Base-by-base conservation (phyloP, 2,797 vertebrate genomes). In the Hippopotamyrus pictus region DNA sequence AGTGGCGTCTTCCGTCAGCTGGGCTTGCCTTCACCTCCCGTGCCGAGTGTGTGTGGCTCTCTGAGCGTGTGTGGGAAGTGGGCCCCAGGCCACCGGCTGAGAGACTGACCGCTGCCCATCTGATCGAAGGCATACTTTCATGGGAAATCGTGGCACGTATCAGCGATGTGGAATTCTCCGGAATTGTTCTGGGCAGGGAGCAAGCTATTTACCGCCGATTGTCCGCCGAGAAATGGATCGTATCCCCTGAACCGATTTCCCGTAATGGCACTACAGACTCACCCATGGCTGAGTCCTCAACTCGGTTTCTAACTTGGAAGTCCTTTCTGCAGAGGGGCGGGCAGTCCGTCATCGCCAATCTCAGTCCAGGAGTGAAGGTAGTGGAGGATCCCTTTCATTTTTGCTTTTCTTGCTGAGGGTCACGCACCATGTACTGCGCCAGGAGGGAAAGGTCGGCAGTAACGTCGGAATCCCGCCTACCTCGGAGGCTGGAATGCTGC, bases 291-390 rank as follows among this genome's bases (percentile, higher is more conserved):
- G 87, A 90, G 89, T 65, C 25, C 62, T 69, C 3, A 5, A 8
- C 25, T 33, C 25, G 1, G 73, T 37, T 33, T 50, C 88, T 88
- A 88, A 91, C 92, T 88, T 87, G 91, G 91, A 90, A 90, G 88
- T 22, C 88, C 92, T 93, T 93, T 94, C 91, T 93, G 92, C 91
- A 92, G 88, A 91, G 91, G 73, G 92, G 92, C 92, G 93, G 88
- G 94, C 93, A 92, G 93, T 93, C 93, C 91, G 93, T 92, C 92
- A 50, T 88, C 91, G 88, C 82, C 82, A 79, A 93, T 83, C 90
- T 92, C 51, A 48, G 65, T 89, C 14, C 90, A 65, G 88, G 22
- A n/a, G 41, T 88, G n/a, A 50, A 53, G 22, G 44, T 37, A 89
- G 91, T 53, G 91, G 44, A 89, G 86, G 29, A 53, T 9, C 90